phyloP scores from a whole-genome alignment of 2,888 invertebrate species.

The Himalopsyche japonica region DNA sequence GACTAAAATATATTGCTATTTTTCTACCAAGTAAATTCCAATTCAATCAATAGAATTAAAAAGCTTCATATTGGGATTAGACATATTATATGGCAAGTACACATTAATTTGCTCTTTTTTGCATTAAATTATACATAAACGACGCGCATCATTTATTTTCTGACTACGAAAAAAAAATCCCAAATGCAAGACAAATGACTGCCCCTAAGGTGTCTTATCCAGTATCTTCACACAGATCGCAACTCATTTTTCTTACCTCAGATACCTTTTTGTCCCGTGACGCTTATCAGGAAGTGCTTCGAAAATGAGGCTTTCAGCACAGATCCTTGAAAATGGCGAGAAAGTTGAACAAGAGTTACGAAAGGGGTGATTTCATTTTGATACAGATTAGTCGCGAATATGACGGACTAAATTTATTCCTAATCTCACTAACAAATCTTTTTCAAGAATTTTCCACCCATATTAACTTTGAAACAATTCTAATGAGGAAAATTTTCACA shows the following conservation, averaged over 20 bases:
- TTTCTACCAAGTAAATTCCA: too few species aligned
- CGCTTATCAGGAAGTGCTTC: slow-evolving; percentile 24
- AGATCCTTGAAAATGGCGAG: background rate
- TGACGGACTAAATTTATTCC: background rate
- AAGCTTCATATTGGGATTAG: too few species aligned
- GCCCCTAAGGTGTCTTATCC: slow-evolving; percentile 11
- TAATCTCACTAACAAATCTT: background rate
- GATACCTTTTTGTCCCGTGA: slow-evolving; percentile 14
- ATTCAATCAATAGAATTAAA: too few species aligned
- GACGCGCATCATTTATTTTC: too few species aligned
- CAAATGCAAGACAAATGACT: background rate
- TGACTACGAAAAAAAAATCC: too few species aligned
- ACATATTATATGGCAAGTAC: too few species aligned
- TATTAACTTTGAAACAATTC: too few species aligned
- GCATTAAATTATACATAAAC: too few species aligned
- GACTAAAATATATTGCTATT: too few species aligned
- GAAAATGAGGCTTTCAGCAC: background rate
- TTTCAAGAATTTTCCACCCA: background rate
- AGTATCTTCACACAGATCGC: slow-evolving; percentile 28
- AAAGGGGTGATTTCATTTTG: background rate
- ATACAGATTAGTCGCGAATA: background rate
- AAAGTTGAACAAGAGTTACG: slow-evolving; percentile 16
- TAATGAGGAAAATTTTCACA: too few species aligned
- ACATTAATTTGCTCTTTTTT: too few species aligned
- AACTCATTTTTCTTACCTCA: slow-evolving; percentile 27